Evolutionary conservation across 2,113 vertebrate genomes (phyloP), one percentile per base, ranked within the genome.

Genomic region (Lota lota): DNA sequence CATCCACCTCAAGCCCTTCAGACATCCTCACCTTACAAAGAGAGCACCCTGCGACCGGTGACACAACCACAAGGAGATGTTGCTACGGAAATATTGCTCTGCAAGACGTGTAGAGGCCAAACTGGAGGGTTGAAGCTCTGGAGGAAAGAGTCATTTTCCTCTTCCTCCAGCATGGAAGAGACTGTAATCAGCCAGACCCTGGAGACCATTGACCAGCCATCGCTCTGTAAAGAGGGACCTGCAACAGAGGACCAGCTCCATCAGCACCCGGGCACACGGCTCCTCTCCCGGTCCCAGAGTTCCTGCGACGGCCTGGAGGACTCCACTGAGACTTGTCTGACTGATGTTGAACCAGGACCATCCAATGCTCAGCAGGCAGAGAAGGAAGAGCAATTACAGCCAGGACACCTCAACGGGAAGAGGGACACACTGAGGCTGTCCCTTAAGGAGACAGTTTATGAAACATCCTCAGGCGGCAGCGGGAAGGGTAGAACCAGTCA

Each of bases 1-100:
- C 86, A 88, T 58, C 54, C 74, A 22, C 84, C 88, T 61, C 92
- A 94, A 0, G 97, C 95, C 10, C 65, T 98, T 68, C 97, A 99
- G 84, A 98, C 97, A 2, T 99, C 97, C 57, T 98, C 96, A 53
- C 96, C 97, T 0, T 98, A 98, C 80, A 96, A 93, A 88, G 92
- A 93, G 78, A 91, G 88, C 67, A 82, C 70, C 58, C 71, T 82
- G 0, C 70, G 64, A 47, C 73, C 88, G 4, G 63, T 47, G 20
- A 64, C 64, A 8, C 12, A 59, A 24, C 63, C 69, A 54, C 70
- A 82, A 22, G 74, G 79, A 0, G 81, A 88, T 18, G 22, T 51
- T 10, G 67, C 69, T 1, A 87, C 79, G 50, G 90, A 74, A 64
- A 87, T 82, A 73, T 67, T 77, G 64, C 83, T 72, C 65, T 93